These are phyloP conservation scores for Myotis planiceps DNA, from an alignment of 2,797 vertebrate genomes.

Conservation along the genomic window DNA sequence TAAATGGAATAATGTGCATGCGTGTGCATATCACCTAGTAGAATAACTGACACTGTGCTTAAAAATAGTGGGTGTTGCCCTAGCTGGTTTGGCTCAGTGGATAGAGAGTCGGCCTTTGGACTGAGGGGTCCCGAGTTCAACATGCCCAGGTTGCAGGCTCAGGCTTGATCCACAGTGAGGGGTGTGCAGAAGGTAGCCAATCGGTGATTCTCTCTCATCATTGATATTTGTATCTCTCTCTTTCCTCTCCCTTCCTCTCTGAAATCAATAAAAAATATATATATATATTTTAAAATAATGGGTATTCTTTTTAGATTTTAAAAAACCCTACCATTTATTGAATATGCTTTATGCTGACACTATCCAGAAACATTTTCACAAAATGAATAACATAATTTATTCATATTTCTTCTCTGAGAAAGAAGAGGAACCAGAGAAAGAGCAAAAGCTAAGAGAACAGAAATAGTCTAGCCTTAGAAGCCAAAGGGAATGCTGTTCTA, in stretches of 20 bases:
- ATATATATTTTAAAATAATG: conserved; percentile 16
- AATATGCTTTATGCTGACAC: not conserved
- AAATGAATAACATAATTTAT: not conserved
- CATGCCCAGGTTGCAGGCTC: no score
- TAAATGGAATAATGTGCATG: not conserved
- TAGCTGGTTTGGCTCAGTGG: no score
- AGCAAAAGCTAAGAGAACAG: conserved; percentile 17
- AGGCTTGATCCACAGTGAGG: no score
- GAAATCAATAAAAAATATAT: no score
- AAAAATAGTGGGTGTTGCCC: not conserved
- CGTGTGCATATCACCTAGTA: not conserved
- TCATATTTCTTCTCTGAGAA: not conserved
- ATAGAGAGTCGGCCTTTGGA: no score
- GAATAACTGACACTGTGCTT: not conserved
- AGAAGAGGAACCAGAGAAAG: not conserved
- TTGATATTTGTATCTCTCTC: no score
- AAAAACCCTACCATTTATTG: not conserved
- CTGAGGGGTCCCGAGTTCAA: no score
- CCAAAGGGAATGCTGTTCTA: not conserved
- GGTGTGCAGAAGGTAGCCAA: no score
- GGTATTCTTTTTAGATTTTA: not conserved
- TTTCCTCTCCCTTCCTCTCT: no score
- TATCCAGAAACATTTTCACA: not conserved
- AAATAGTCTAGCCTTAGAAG: not conserved
- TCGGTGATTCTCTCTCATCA: no score